These are phyloP conservation scores for Mus caroli DNA, from an alignment of 2,797 vertebrate genomes.

Conservation along the genomic window DNA sequence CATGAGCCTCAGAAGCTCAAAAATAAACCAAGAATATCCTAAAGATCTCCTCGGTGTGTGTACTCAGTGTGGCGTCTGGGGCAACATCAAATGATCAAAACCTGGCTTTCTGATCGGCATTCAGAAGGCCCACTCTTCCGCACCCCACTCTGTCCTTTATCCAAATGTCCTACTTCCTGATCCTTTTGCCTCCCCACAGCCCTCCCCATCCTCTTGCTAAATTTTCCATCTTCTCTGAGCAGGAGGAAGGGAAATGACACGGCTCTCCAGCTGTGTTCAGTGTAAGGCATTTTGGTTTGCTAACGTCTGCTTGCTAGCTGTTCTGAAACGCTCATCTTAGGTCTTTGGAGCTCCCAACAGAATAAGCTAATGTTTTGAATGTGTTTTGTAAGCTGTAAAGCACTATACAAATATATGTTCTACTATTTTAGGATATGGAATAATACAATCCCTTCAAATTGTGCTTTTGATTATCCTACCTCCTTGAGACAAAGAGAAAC, in stretches of 20 bases:
- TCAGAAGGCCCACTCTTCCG: conserved; percentile 12
- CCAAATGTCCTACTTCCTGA: conserved; percentile 73
- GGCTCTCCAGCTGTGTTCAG: conserved; percentile 71
- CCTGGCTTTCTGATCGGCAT: conserved; percentile 11
- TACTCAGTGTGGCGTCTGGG: background rate
- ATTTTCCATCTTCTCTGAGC: conserved; percentile 64
- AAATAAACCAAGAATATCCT: background rate
- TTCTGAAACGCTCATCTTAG: conserved; percentile 69
- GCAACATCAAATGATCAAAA: conserved; percentile 24
- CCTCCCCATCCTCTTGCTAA: conserved; percentile 66
- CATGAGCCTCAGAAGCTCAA: background rate
- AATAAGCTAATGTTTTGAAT: conserved; percentile 74
- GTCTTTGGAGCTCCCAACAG: conserved; percentile 72
- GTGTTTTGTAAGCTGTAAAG: conserved; percentile 78
- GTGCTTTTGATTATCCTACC: conserved; percentile 25
- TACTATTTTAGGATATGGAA: conserved; percentile 70
- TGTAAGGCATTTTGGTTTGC: conserved; percentile 65
- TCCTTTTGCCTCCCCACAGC: conserved; percentile 18
- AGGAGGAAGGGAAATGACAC: conserved; percentile 55
- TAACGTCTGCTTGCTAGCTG: conserved; percentile 67
- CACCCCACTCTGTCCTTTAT: conserved; percentile 15
- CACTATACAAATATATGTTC: conserved; percentile 70
- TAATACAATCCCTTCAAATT: conserved; percentile 63
- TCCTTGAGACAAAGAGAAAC: conserved; percentile 46
- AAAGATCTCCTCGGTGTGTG: background rate